Percentiles rank a stretch among this genome's conserved stretches.
These are phyloP conservation scores for Paradisaea rubra DNA, from an alignment of 2,113 vertebrate species.

Conservation along the genomic window DNA sequence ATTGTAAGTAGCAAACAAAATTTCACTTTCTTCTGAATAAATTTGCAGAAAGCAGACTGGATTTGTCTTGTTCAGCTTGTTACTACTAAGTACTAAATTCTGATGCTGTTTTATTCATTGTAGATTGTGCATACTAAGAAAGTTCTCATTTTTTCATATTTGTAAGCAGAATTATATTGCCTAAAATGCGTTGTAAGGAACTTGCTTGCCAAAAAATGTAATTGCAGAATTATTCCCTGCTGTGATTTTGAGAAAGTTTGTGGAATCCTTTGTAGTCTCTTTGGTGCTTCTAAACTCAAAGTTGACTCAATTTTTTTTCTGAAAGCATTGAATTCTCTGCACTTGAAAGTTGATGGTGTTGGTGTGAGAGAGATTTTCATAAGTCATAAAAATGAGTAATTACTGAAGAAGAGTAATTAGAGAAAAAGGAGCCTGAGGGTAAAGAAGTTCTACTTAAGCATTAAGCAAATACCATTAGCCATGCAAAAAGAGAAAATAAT, in stretches of 20 bases:
- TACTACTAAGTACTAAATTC: neutral
- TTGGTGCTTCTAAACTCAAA: neutral
- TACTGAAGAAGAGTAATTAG: constrained; percentile 49
- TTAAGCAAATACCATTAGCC: constrained; percentile 8
- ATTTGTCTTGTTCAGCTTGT: neutral
- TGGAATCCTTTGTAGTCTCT: neutral
- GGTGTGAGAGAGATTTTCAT: neutral
- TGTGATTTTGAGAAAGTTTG: neutral
- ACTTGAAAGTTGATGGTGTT: neutral
- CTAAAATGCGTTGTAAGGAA: neutral
- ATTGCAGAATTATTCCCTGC: neutral
- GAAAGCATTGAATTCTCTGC: neutral
- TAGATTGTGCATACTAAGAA: neutral
- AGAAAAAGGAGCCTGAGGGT: constrained; percentile 37
- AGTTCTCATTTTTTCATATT: constrained; percentile 27
- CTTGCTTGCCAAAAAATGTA: neutral
- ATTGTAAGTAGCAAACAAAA: constrained; percentile 1
- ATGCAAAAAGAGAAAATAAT: neutral
- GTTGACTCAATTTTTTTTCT: neutral
- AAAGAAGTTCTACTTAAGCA: constrained; percentile 46
- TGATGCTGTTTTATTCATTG: neutral
- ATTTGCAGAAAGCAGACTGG: neutral
- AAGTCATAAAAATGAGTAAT: constrained; percentile 43
- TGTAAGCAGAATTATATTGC: neutral
- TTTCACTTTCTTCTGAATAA: constrained; percentile 13